Evolutionary conservation across 2,113 vertebrate genomes (phyloP).

Genomic region (Drymodes brunneopygia): DNA sequence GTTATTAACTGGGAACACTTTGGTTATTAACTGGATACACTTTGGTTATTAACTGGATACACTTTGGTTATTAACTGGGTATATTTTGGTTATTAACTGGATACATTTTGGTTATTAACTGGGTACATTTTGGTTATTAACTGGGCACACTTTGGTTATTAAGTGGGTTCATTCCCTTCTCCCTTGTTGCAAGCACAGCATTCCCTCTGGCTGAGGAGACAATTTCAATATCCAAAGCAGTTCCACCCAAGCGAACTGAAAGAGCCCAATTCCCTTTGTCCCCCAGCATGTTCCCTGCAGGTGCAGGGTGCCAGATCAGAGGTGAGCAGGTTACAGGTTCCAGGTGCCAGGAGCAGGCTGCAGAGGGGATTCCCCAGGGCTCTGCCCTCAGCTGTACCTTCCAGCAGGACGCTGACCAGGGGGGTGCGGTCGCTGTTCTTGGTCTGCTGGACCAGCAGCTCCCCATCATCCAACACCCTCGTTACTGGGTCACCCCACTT

Average conservation of each 20-base stretch:
- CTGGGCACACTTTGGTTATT: neutral
- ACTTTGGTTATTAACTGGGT: neutral
- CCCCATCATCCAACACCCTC: conserved; percentile 85
- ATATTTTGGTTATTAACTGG: neutral
- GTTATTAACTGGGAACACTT: too few relatives aligned
- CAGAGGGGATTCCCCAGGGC: accelerated
- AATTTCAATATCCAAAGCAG: neutral
- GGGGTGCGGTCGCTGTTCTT: conserved; percentile 97
- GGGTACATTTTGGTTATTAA: neutral
- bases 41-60: neutral
- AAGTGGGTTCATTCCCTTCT: neutral
- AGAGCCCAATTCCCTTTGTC: too few relatives aligned
- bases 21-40: neutral
- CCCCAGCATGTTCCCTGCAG: accelerated
- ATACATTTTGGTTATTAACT: neutral
- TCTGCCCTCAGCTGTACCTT: conserved; percentile 72
- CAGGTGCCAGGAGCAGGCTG: accelerated
- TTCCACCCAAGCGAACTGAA: neutral
- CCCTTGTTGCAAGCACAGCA: neutral
- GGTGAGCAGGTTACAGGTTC: neutral
- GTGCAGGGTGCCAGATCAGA: neutral
- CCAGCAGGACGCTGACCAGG: conserved; percentile 90
- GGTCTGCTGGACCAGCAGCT: conserved; percentile 92
- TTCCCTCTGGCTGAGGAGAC: neutral
- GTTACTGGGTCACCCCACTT: conserved; percentile 93